phyloP scores from a whole-genome alignment of 2,888 invertebrate genomes.

The Xanthorhoe spadicearia region DNA sequence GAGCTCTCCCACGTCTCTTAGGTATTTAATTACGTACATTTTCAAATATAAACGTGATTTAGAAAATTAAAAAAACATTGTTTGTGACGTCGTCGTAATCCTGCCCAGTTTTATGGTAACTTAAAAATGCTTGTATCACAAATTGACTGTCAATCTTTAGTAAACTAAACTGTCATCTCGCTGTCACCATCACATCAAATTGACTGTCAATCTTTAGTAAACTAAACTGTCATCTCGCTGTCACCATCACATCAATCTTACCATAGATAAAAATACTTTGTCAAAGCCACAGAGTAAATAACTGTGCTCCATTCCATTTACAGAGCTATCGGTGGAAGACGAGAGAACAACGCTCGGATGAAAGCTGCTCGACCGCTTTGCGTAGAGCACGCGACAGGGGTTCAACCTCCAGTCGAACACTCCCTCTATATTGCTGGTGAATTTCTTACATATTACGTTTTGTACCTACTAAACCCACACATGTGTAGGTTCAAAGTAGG shows the following conservation, averaged over 20 bases:
- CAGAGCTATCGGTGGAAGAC: conserved; percentile 55
- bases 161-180: neutral
- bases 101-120: neutral
- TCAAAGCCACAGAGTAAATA: neutral
- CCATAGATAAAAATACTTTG: neutral
- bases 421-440: conserved; percentile 70
- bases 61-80: too few relatives aligned
- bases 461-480: too few relatives aligned
- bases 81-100: too few relatives aligned
- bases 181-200: conserved; percentile 8
- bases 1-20: too few relatives aligned
- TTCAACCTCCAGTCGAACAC: conserved; percentile 63
- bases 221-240: neutral
- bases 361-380: conserved; percentile 72
- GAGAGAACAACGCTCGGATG: conserved; percentile 63
- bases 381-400: conserved; percentile 70
- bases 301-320: conserved; percentile 1
- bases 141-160: conserved; percentile 7
- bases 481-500: too few relatives aligned
- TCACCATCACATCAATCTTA: conserved; percentile 5
- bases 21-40: too few relatives aligned
- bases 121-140: neutral
- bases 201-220: too few relatives aligned
- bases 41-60: neutral
- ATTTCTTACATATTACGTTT: neutral